Base-by-base conservation (phyloP, 1,140 invertebrate genomes). In the Macrocentrus cingulum region DNA sequence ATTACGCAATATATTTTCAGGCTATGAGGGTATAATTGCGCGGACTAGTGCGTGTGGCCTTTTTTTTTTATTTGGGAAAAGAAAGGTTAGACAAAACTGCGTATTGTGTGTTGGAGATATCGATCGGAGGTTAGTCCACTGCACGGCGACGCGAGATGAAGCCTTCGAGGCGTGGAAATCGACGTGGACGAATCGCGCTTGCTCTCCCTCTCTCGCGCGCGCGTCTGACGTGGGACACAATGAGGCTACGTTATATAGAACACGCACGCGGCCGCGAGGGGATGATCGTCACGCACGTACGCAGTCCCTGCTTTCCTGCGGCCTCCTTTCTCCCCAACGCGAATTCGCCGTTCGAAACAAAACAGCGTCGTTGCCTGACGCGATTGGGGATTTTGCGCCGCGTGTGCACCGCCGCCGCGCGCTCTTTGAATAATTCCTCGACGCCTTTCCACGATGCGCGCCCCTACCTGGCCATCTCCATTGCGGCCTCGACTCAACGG, bases 211-310 rank as follows among this genome's bases (percentile, higher is more conserved):
- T 51, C 49, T 51, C 49, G 36, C 49, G 9, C 9, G 3, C 36
- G 3, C 13, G 8, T 39, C 11, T 11, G 34, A 11, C 49, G 49
- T 34, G 11, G 22, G 15, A 20, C 25, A 34, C 32, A 37, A 51
- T 20, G 49, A 51, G n/a, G 49, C 48, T 53, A 23, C 53, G 18
- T n/a, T 48, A 55, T 19, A 48, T 45, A 41, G 42, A 54, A 15
- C 37, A 25, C 49, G 15, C 25, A 36, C 49, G 49, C 55, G 55
- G 46, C 19, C 56, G 49, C 49, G 50, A 50, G 48, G 55, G 53
- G 51, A 57, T 56, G 60, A 61, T 53, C 60, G 56, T 58, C 60
- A 62, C 60, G 60, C 60, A 62, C 60, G 60, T 61, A 57, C 54
- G 60, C 56, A 58, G 55, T 29, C 23, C 49, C 34, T 59, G 23